Evolutionary conservation across 2,113 vertebrate genomes (phyloP), one percentile per base, ranked within the genome.

Genomic region (Spea bombifrons): DNA sequence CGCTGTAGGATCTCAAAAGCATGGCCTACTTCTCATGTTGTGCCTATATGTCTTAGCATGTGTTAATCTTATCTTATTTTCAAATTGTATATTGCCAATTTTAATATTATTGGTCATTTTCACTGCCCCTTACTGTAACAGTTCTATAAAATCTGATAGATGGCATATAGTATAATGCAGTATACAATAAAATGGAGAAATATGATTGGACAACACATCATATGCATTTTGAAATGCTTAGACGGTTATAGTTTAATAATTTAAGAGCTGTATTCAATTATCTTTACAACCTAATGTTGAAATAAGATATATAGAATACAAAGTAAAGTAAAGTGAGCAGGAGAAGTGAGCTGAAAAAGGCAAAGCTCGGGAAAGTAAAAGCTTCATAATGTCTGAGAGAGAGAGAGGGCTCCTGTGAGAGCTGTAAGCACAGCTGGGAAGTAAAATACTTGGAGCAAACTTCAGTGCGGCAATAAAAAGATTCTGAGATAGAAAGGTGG

Each of bases 361-460:
- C 63, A 30, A 67, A 67, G 63, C 63, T 75, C 15, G 12, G 55
- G 55, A 59, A 65, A 75, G 66, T 75, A 75, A 65, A 75, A 75
- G 16, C 48, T 46, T 61, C 47, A 52, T 66, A 48, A 75, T 30
- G 30, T 30, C 30, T 30, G 47, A 57, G 17, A 49, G 46, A 75
- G 64, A 61, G 64, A 75, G 63, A 75, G 50, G 50, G 64, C 48
- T 75, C 73, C 61, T 66, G 30, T 10, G 73, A 75, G 73, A 66
- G 74, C 74, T 45, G 64, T 75, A 75, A 75, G 66, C 74, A 75
- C 53, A 43, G 30, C 30, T 52, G 64, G 59, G 64, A 75, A 44
- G 63, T 67, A 64, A 75, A 75, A 64, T 49, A 75, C 45, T 75
- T 49, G 12, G 49, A 75, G 12, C 47, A 75, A 55, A 66, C 64